Percentiles rank a stretch among this genome's conserved stretches.
phyloP scores from a whole-genome alignment of 2,888 invertebrate genomes.

The Caenorhabditis zanzibari region DNA sequence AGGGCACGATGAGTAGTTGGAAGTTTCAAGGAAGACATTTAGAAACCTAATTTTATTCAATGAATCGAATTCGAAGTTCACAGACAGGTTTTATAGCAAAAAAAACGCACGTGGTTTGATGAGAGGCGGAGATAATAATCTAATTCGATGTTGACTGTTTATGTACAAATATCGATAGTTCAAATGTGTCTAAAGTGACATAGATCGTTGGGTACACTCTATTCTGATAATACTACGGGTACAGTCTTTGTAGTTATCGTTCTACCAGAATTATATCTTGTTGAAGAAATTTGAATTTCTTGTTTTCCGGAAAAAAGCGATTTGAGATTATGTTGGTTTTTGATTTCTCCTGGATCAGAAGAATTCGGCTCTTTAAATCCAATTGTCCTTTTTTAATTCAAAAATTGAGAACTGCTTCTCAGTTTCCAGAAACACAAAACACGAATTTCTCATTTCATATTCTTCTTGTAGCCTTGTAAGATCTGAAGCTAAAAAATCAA shows the following conservation, averaged over 20 bases:
- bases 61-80: not conserved
- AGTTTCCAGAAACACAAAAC: not conserved
- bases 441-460: not conserved
- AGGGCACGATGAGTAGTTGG: slow-evolving; percentile 61
- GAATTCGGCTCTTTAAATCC: too few relatives aligned
- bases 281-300: not conserved
- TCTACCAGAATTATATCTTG: not conserved
- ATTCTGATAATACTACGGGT: slow-evolving; percentile 36
- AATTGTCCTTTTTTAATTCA: not conserved
- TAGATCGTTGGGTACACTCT: slow-evolving; percentile 10
- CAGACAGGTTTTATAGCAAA: slow-evolving; percentile 10
- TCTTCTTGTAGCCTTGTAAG: not conserved
- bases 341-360: too few relatives aligned
- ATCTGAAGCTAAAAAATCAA: not conserved
- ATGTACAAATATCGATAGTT: not conserved
- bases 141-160: not conserved
- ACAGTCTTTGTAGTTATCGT: slow-evolving; percentile 23
- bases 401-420: not conserved
- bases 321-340: too few relatives aligned
- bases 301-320: too few relatives aligned
- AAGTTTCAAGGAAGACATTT: slow-evolving; percentile 15
- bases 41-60: not conserved
- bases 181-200: slow-evolving; percentile 10
- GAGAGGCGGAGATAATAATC: slow-evolving; percentile 12
- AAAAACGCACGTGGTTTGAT: slow-evolving; percentile 10